Evolutionary conservation across 2,113 vertebrate genomes (phyloP), one percentile per base, ranked within the genome.

Genomic region (Puffinus mauretanicus): DNA sequence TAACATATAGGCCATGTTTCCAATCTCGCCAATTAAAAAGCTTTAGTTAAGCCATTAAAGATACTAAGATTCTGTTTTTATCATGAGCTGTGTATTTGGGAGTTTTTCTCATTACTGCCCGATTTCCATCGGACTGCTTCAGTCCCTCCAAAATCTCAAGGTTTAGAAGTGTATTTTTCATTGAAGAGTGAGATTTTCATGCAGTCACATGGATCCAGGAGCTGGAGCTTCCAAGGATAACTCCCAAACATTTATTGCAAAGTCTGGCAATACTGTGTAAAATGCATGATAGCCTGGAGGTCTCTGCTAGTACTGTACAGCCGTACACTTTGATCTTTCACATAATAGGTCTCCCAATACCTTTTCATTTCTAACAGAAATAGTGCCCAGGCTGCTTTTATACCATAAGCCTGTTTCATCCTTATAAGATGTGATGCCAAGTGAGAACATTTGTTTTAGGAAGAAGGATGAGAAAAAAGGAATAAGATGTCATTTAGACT

Each of bases 361-460:
- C 64, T 92, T 95, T 96, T 92, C 83, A 92, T 81, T 94, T 95
- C 80, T 83, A 77, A 66, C 36, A 88, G 64, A 86, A 95, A 62
- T 86, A 92, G 72, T 81, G 80, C 76, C 72, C 77, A 71, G 55
- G 51, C 93, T 86, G 72, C 60, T 84, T 5, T 95, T 96, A 73
- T 5, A n/a, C 38, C 22, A 38, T 86, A 91, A 94, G 77, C 58
- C 77, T 90, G 17, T 92, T 96, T 86, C 86, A 84, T 80, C 81
- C 87, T 66, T 95, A 0, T 44, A 83, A 86, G 49, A 44, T 94
- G 77, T 72, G 47, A 89, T 96, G 77, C 78, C 65, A 79, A 82
- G 44, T 76, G 38, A 94, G 70, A 94, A 79, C 49, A 47, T 86
- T 88, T 76, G 62, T 80, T 93, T 97, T 86, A 83, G 55, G 55